Conservation (phyloP, 2,888 invertebrate species). For the Microctonus aethiopoides region DNA sequence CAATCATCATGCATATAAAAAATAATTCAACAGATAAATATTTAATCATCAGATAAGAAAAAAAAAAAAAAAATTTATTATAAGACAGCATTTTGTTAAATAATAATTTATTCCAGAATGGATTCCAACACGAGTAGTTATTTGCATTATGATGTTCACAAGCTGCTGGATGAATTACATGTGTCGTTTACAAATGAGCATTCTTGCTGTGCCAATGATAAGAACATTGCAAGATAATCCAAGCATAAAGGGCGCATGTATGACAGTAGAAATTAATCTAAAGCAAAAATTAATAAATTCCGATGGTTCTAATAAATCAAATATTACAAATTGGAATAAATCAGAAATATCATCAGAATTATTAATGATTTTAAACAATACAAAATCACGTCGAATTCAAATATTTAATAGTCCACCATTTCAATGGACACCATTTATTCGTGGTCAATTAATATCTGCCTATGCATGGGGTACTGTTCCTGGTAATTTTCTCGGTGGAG, state of each 20-base stretch:
- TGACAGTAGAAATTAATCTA: neutral
- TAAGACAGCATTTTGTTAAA: neutral
- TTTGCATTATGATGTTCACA: slow-evolving; percentile 79
- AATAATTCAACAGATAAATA: neutral
- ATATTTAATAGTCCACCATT: slow-evolving; percentile 49
- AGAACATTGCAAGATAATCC: slow-evolving; percentile 26
- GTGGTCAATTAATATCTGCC: slow-evolving; percentile 57
- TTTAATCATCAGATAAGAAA: neutral
- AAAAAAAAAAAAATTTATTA: neutral
- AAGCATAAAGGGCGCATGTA: slow-evolving; percentile 37
- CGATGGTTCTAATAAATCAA: too few species aligned
- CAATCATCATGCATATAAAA: neutral
- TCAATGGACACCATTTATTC: slow-evolving; percentile 48
- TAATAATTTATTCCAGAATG: slow-evolving; percentile 60
- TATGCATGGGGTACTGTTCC: slow-evolving; percentile 59
- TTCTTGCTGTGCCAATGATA: slow-evolving; percentile 65
- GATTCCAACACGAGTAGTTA: slow-evolving; percentile 69
- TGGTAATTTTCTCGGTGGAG: slow-evolving; percentile 58
- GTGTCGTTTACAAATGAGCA: slow-evolving; percentile 81
- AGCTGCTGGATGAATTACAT: slow-evolving; percentile 80
- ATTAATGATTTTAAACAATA: neutral
- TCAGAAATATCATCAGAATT: neutral
- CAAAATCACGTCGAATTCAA: neutral
- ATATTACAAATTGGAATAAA: neutral
- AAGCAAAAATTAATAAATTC: slow-evolving; percentile 13